These are phyloP conservation scores for Balanococcus diminutus DNA, from an alignment of 2,888 invertebrate species.

Conservation along the genomic window DNA sequence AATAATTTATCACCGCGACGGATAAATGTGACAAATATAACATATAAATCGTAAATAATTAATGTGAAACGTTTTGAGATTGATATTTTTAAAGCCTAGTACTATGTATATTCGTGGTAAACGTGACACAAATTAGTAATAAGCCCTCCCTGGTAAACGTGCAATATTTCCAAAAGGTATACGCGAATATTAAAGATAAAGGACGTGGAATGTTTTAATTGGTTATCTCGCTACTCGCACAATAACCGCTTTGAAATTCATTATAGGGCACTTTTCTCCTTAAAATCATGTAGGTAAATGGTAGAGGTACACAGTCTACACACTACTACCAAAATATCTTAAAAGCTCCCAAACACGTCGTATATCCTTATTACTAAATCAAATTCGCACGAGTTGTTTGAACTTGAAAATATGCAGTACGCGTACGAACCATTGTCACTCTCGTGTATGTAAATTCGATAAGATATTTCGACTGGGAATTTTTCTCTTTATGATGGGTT, in stretches of 20 bases:
- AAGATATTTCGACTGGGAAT: background rate
- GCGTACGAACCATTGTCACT: background rate
- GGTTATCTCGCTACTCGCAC: background rate
- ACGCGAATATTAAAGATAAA: slow-evolving; percentile 1
- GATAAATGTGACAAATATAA: slow-evolving; percentile 28
- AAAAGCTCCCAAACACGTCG: slow-evolving; percentile 19
- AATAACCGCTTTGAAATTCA: background rate
- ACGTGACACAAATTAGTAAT: slow-evolving; percentile 26
- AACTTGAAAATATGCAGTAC: slow-evolving; percentile 2
- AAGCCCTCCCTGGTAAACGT: background rate
- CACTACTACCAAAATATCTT: background rate
- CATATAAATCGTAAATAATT: slow-evolving; percentile 40
- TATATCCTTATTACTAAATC: background rate
- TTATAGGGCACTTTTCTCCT: slow-evolving; percentile 3
- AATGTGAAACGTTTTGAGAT: slow-evolving; percentile 11
- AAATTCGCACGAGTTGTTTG: slow-evolving; percentile 14
- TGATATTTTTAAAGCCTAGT: slow-evolving; percentile 35
- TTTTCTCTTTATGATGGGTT: background rate
- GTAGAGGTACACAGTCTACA: too few relatives aligned
- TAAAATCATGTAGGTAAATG: background rate
- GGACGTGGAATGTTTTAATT: slow-evolving; percentile 23
- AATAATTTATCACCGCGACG: slow-evolving; percentile 25
- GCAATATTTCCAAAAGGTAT: slow-evolving; percentile 19
- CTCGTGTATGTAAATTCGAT: background rate
- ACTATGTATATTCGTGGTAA: slow-evolving; percentile 11